Base-by-base conservation (phyloP, 2,888 invertebrate genomes). In the Anagyrus pseudococci region DNA sequence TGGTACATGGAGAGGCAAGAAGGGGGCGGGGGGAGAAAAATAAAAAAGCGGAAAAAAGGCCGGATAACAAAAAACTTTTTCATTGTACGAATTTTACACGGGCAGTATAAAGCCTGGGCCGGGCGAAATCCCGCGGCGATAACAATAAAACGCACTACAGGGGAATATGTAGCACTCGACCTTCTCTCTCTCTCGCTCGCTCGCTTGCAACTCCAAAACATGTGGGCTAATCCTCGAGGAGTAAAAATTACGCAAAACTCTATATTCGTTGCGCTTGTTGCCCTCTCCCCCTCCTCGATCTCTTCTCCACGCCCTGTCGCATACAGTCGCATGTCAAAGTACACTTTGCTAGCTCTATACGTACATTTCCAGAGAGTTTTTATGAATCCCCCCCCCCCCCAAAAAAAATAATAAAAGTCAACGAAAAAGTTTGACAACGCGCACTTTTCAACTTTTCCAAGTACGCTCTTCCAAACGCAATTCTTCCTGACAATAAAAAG, bases 91-190 rank as follows among this genome's bases (percentile, higher is more conserved):
- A 52, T 57, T 59, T 48, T 48, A 50, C 62, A 44, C 37, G 46
- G 49, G 8, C 60, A 25, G 33, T 44, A 56, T 61, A 56, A 56
- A 50, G 61, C 47, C 25, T 19, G 23, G 47, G 47, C 8, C 20
- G 47, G 47, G 62, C 41, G 47, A 57, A 62, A 55, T 61, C 61
- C 61, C 56, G 22, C 56, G 33, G 62, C 62, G 62, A 62, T 62
- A 62, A 62, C 62, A 62, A 52, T 62, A 62, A 62, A 62, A 62
- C 53, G 62, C 62, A 62, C 62, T 62, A 57, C 53, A 57, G 50
- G 46, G 23, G 62, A 56, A 52, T 56, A 46, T 57, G 52, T 50
- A 56, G 56, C 62, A 62, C 62, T 62, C 57, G 62, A 62, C 57
- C 62, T 62, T 52, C 29, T 4, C 29, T 7, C 29, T 4, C 6